Evolutionary conservation across 2,113 vertebrate species (phyloP), one percentile per base, ranked within the genome.

Genomic region (Grallaria varia): DNA sequence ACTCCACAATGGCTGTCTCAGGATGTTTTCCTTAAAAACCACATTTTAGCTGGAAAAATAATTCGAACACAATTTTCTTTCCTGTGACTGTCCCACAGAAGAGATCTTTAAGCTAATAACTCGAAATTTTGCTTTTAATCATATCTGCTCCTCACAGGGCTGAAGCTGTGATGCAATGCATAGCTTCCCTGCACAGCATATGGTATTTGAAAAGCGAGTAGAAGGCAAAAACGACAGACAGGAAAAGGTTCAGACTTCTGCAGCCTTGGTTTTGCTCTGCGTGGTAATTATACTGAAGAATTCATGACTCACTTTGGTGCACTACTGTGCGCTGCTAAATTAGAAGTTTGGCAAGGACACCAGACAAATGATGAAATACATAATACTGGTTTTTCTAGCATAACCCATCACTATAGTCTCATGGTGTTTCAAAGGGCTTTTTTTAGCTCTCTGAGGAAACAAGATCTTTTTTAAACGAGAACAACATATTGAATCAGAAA

Each of bases 291-390:
- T 30, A 81, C 77, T 88, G 89, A 97, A 95, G 93, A 97, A 97
- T 93, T 77, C 92, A 95, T 97, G 97, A 97, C 96, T 97, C 97
- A 97, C 73, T 88, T 94, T 84, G 90, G 93, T 91, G 88, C 90
- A 96, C 95, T 95, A 95, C 96, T 95, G 94, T 95, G 91, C 3
- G 2, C 94, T 95, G 90, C 95, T 97, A 91, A 94, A 95, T 89
- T 95, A 84, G 90, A 93, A 93, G 83, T 89, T 95, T 97, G 96
- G 97, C 97, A 95, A 84, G 85, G 84, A 75, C 76, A 79, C 35
- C 75, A 91, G 91, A 95, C 90, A 96, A 97, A 97, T 58, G 82
- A 92, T 94, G 90, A 95, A 95, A 97, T 88, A 91, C 92, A 91
- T 79, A 95, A 95, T 82, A 95, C 78, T 92, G 91, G 95, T 95